Evolutionary conservation across 2,113 vertebrate species (phyloP).

Genomic region (Scatophagus argus): DNA sequence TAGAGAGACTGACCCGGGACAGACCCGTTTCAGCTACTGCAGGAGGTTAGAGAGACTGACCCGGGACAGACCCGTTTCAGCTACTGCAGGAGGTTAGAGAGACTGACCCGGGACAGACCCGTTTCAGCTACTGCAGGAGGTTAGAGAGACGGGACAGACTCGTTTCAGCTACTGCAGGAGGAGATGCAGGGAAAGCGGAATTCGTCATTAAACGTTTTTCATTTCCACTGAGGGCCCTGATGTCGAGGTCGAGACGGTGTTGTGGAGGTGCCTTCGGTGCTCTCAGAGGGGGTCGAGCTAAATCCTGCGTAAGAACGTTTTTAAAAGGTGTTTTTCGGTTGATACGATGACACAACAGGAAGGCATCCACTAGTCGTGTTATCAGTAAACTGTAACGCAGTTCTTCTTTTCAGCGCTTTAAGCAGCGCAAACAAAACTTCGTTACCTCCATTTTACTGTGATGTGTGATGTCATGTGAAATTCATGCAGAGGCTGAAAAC

Average conservation of each 20-base stretch:
- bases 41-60: constrained; percentile 60
- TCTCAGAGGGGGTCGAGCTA: not conserved
- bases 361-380: no score
- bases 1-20: constrained; percentile 29
- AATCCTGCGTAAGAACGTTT: not conserved
- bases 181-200: not conserved
- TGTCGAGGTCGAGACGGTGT: not conserved
- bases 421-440: not conserved
- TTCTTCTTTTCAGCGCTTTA: not conserved
- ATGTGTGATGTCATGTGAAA: not conserved
- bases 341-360: not conserved
- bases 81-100: no score
- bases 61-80: no score
- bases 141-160: constrained; percentile 44
- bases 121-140: no score
- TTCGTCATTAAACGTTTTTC: not conserved
- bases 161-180: not conserved
- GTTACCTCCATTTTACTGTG: not conserved
- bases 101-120: not conserved
- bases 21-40: no score
- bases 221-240: not conserved
- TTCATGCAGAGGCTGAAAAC: not conserved
- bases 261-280: not conserved
- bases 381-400: no score
- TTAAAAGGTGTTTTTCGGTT: not conserved